These are phyloP conservation scores for Neuroterus valhalla DNA, from an alignment of 1,140 invertebrate species.

Conservation along the genomic window DNA sequence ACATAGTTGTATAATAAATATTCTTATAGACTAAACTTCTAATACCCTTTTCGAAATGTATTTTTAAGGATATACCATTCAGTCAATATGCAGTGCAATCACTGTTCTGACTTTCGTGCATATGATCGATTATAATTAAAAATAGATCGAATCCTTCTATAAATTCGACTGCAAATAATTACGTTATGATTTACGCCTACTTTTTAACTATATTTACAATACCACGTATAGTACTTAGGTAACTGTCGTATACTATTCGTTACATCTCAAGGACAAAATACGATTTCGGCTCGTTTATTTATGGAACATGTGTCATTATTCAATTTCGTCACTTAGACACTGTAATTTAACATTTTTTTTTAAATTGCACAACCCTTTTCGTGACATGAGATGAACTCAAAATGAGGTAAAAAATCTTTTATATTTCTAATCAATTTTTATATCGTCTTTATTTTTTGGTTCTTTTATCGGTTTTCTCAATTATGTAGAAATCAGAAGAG, in stretches of 20 bases:
- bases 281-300: slow-evolving; percentile 47
- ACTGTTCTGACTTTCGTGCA: slow-evolving; percentile 13
- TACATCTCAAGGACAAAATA: slow-evolving; percentile 54
- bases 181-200: slow-evolving; percentile 50
- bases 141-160: slow-evolving; percentile 43
- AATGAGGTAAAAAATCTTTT: slow-evolving; percentile 2
- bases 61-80: slow-evolving; percentile 33
- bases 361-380: slow-evolving; percentile 26
- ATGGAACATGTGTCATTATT: slow-evolving; percentile 39
- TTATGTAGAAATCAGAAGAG: too few species aligned
- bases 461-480: too few species aligned
- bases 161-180: slow-evolving; percentile 35
- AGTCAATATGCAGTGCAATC: slow-evolving; percentile 31
- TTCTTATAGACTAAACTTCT: neutral
- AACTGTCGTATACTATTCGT: slow-evolving; percentile 71
- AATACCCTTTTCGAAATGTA: slow-evolving; percentile 44
- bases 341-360: slow-evolving; percentile 7
- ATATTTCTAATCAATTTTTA: too few species aligned
- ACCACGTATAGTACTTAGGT: slow-evolving; percentile 63
- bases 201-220: slow-evolving; percentile 69
- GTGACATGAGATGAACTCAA: neutral
- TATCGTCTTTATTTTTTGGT: too few species aligned
- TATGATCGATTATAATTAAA: slow-evolving; percentile 43
- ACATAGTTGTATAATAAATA: neutral
- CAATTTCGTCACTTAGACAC: slow-evolving; percentile 49